Evolutionary conservation across 2,888 invertebrate species (phyloP).

Genomic region (Yponomeuta plumbellus): DNA sequence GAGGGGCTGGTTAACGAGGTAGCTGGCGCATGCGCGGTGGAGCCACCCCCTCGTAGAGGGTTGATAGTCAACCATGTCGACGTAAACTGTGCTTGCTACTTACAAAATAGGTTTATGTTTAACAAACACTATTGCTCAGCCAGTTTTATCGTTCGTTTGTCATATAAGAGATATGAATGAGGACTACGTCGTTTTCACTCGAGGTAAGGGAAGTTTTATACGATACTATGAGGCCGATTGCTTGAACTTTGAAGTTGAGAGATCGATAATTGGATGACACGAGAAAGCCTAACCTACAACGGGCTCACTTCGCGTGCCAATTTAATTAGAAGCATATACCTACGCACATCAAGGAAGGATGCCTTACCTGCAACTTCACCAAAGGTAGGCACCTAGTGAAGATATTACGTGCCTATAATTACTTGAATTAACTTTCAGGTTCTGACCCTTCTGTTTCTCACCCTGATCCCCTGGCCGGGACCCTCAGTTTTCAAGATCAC

Average conservation of each 20-base stretch:
- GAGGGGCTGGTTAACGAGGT: conserved; percentile 17
- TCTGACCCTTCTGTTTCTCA: conserved; percentile 86
- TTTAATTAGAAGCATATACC: too few species aligned
- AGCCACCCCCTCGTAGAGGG: conserved; percentile 22
- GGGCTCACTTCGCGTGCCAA: background rate
- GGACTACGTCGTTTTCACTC: conserved; percentile 89
- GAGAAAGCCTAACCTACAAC: conserved; percentile 49
- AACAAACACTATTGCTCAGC: conserved; percentile 14
- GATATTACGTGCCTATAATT: too few species aligned
- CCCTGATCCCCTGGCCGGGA: conserved; percentile 92
- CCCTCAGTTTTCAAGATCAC: conserved; percentile 91
- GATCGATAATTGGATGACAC: conserved; percentile 68
- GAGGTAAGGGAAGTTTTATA: conserved; percentile 78
- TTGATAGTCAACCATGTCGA: background rate
- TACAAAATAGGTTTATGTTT: conserved; percentile 1
- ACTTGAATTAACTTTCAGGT: conserved; percentile 71
- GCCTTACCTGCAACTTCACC: too few species aligned
- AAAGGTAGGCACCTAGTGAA: too few species aligned
- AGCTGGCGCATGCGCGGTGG: conserved; percentile 28
- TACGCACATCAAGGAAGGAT: too few species aligned
- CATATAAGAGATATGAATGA: conserved; percentile 87
- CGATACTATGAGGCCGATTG: conserved; percentile 25
- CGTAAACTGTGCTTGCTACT: background rate
- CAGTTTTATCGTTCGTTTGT: conserved; percentile 55
- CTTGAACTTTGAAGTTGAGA: conserved; percentile 33